Evolutionary conservation across 2,888 invertebrate species (phyloP).

Genomic region (Torymus texanus): DNA sequence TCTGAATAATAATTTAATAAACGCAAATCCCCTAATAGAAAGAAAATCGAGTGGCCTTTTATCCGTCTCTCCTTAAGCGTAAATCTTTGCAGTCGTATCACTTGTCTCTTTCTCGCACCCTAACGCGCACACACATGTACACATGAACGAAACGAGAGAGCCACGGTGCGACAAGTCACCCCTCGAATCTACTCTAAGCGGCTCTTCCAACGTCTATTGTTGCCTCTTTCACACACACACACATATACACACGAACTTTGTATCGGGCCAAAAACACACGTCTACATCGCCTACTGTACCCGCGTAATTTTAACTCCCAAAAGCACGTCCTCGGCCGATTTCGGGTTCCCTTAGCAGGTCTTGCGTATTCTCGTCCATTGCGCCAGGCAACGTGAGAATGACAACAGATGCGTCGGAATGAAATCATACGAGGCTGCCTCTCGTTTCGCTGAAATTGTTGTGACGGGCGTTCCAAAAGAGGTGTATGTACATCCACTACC

Average conservation of each 20-base stretch:
- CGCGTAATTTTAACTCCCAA: constrained; percentile 35
- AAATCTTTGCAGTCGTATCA: constrained; percentile 52
- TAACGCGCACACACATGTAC: constrained; percentile 25
- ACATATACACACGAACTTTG: neutral
- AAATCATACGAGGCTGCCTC: constrained; percentile 67
- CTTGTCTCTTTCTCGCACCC: constrained; percentile 56
- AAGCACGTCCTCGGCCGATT: constrained; percentile 57
- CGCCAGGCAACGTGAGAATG: constrained; percentile 69
- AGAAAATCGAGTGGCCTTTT: constrained; percentile 51
- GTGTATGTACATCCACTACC: neutral
- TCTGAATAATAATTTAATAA: constrained; percentile 52
- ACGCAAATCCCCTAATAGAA: constrained; percentile 52
- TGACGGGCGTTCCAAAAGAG: constrained; percentile 66
- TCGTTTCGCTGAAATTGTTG: constrained; percentile 70
- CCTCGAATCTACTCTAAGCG: constrained; percentile 55
- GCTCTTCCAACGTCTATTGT: constrained; percentile 7
- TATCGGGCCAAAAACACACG: neutral
- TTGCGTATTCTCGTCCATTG: constrained; percentile 48
- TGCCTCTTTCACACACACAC: neutral
- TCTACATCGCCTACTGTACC: constrained; percentile 4
- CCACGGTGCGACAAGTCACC: constrained; percentile 42
- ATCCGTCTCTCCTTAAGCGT: constrained; percentile 48
- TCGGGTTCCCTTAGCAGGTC: constrained; percentile 26
- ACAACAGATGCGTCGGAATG: constrained; percentile 71
- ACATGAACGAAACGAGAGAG: constrained; percentile 14